Percentiles rank a stretch among this genome's conserved stretches.
Conservation (phyloP, 2,797 vertebrate genomes). For the Acropternis orthonyx region DNA sequence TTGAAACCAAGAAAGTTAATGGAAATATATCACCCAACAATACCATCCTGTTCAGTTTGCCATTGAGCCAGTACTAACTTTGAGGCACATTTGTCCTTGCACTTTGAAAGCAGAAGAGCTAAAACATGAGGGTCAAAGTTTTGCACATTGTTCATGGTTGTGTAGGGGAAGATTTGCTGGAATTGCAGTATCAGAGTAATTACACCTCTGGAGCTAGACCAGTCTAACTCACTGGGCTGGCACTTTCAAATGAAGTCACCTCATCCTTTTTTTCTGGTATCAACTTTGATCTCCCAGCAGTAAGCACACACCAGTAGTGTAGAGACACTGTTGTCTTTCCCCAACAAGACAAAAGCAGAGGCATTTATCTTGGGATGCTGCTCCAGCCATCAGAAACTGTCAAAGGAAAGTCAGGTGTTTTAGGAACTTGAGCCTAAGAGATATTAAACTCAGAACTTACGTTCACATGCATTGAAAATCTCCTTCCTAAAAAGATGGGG, state of each 20-base stretch:
- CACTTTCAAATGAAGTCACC: background rate
- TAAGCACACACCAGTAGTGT: background rate
- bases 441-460: background rate
- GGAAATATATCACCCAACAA: background rate
- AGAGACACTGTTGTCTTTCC: background rate
- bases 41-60: background rate
- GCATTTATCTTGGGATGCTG: background rate
- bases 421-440: background rate
- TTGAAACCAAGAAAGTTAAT: background rate
- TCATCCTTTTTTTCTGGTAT: background rate
- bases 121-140: conserved; percentile 1
- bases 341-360: background rate
- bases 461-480: background rate
- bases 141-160: background rate
- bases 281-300: background rate
- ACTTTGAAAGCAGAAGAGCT: background rate
- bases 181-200: background rate
- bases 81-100: background rate
- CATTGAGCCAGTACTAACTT: background rate
- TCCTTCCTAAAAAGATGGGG: background rate
- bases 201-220: background rate
- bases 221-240: background rate
- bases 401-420: background rate
- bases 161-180: background rate
- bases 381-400: background rate